Conservation (phyloP, 2,113 vertebrate genomes). For the Phylloscopus whistleri region DNA sequence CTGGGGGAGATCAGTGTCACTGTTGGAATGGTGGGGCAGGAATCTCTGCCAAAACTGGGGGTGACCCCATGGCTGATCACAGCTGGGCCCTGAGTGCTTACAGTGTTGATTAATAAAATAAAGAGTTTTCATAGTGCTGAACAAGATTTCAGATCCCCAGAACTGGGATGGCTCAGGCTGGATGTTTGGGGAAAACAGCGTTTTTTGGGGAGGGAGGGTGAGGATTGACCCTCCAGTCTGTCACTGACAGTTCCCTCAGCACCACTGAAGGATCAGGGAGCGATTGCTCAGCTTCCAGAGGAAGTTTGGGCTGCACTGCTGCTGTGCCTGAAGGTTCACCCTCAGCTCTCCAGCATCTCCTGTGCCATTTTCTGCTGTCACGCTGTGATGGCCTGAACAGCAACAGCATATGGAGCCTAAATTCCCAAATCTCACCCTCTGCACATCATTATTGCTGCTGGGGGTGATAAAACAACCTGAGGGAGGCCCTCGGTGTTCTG, state of each 20-base stretch:
- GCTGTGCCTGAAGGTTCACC: neutral
- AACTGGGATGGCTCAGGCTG: neutral
- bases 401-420: rapidly evolving
- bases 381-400: neutral
- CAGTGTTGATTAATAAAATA: neutral
- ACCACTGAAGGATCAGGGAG: neutral
- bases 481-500: neutral
- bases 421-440: neutral
- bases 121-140: neutral
- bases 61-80: neutral
- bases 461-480: neutral
- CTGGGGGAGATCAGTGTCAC: neutral
- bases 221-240: neutral
- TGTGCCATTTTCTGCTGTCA: rapidly evolving
- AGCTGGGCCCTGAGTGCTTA: neutral
- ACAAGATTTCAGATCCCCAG: no score
- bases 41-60: neutral
- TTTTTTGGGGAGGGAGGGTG: neutral
- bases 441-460: neutral
- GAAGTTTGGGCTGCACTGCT: neutral
- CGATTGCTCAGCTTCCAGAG: neutral
- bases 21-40: rapidly evolving
- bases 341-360: neutral
- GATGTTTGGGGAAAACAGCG: neutral
- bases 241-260: neutral